Conservation (phyloP, 2,113 vertebrate species). For the Urocitellus parryii region DNA sequence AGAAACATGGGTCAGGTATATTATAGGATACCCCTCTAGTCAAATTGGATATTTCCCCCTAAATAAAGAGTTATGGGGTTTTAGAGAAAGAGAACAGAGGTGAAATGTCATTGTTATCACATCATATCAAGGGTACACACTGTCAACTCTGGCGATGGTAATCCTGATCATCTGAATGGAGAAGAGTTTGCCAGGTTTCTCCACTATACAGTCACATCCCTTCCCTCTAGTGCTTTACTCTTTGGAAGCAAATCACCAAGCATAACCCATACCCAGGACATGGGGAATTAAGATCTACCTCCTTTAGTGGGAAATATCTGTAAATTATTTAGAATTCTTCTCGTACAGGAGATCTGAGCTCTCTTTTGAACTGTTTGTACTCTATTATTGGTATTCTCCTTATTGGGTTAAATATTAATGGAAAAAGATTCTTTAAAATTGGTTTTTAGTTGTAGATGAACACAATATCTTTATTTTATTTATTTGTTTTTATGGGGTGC, state of each 20-base stretch:
- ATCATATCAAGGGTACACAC: not conserved
- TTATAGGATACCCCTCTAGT: not conserved
- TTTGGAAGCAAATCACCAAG: constrained; percentile 44
- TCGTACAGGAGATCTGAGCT: not conserved
- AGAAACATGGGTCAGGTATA: not conserved
- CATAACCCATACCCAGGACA: not conserved
- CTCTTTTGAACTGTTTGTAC: not conserved
- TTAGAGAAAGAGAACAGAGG: not conserved
- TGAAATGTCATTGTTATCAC: constrained; percentile 26
- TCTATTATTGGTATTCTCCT: not conserved
- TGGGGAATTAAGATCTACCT: not conserved
- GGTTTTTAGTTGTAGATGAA: no score
- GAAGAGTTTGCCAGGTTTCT: not conserved
- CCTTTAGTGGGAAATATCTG: not conserved
- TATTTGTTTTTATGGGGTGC: no score
- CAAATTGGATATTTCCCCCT: not conserved
- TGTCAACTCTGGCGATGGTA: not conserved
- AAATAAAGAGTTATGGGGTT: not conserved
- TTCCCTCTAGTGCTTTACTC: not conserved
- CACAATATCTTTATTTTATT: no score
- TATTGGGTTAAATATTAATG: not conserved
- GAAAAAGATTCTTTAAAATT: not conserved
- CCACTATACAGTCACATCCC: not conserved
- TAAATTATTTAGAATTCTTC: constrained; percentile 20
- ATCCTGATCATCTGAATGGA: not conserved